Conservation (phyloP, 2,888 invertebrate species). For the Fragum sueziense region DNA sequence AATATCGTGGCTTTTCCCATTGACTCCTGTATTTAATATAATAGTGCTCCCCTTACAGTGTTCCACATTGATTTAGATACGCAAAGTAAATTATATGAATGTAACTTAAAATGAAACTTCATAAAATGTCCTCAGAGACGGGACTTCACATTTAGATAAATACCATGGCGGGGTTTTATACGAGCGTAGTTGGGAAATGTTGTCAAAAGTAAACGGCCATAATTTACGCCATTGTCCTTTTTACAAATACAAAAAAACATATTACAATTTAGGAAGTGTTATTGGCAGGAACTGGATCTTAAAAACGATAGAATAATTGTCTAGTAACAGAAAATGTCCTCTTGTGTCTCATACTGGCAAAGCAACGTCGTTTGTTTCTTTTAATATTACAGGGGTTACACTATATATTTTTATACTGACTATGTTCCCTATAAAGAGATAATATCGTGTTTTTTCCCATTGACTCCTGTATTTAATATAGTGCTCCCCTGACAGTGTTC, state of each 20-base stretch:
- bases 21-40: background rate
- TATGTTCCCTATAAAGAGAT: no score
- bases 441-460: background rate
- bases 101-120: constrained; percentile 7
- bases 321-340: no score
- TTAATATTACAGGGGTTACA: background rate
- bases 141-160: background rate
- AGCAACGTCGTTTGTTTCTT: no score
- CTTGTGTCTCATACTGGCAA: no score
- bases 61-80: no score
- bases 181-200: background rate
- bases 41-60: background rate
- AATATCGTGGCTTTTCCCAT: background rate
- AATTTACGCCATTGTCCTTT: background rate
- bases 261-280: no score
- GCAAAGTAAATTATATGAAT: background rate
- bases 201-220: no score
- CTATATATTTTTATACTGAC: background rate
- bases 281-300: no score
- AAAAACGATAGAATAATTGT: no score
- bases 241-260: background rate
- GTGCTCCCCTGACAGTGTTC: background rate
- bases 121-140: background rate
- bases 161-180: background rate
- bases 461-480: background rate